Percentiles rank a stretch among this genome's conserved stretches.
Evolutionary conservation across 2,888 invertebrate species (phyloP).

Genomic region (Tineola bisselliella): DNA sequence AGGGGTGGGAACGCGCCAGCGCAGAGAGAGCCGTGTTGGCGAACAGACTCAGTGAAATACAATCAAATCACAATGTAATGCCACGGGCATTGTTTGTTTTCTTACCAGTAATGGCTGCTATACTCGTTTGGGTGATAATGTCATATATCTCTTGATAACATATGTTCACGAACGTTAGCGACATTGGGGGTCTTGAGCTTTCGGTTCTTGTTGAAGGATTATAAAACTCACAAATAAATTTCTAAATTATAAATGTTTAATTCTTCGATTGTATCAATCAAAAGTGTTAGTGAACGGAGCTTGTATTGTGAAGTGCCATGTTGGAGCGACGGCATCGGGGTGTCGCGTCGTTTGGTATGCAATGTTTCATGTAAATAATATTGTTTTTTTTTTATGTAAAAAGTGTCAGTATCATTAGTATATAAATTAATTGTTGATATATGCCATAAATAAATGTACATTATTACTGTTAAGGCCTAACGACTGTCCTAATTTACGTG

Average conservation of each 20-base stretch:
- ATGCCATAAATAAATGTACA: constrained; percentile 65
- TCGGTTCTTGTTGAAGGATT: background rate
- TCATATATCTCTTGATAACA: background rate
- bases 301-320: background rate
- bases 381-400: constrained; percentile 44
- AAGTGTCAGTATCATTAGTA: constrained; percentile 49
- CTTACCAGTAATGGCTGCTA: constrained; percentile 66
- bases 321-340: background rate
- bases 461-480: constrained; percentile 62
- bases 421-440: constrained; percentile 63
- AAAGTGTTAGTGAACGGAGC: background rate
- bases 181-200: background rate
- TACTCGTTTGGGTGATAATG: constrained; percentile 62
- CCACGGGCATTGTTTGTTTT: constrained; percentile 59
- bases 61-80: constrained; percentile 61
- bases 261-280: too few relatives aligned
- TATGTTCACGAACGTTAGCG: background rate
- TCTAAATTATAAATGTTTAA: too few relatives aligned
- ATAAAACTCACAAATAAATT: background rate
- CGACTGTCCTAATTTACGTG: constrained; percentile 59
- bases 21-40: constrained; percentile 71
- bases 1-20: constrained; percentile 73
- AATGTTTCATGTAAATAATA: constrained; percentile 1
- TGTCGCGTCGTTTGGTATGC: background rate
- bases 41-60: constrained; percentile 68